Base-by-base conservation (phyloP, 2,797 vertebrate species). In the Cuculus canorus region DNA sequence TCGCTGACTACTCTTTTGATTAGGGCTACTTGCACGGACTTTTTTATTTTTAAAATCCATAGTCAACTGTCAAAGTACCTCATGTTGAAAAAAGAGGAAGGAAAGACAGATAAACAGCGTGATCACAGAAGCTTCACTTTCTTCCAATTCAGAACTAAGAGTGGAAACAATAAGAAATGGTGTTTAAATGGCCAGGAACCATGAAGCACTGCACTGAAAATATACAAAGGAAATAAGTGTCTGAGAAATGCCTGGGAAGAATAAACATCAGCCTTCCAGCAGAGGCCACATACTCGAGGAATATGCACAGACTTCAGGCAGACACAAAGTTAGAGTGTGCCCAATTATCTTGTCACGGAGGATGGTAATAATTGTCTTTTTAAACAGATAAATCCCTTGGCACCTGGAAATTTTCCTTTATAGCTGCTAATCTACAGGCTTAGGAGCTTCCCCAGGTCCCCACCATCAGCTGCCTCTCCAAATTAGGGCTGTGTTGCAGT, bases 391-490 rank as follows among this genome's bases (percentile, higher is more conserved):
- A 88, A 79, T 69, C 17, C 19, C 22, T 70, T 72, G 24, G 19
- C 16, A 79, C 7, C 5, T 78, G 35, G 22, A 54, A 90, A 84
- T 93, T 92, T 90, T 95, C 52, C 12, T 45, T 21, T 60, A 5
- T 60, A 53, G 69, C 68, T 70, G 39, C 69, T 70, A 88, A 88
- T 25, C 48, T 66, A 30, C 9, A 68, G 11, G 6, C 3, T 1
- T 0, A 68, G 47, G 10, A 79, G 13, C 25, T 56, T 87, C 10
- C 32, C 32, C 12, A 3, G 3, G 6, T 28, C 5, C 10, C 24
- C 0, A 2, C 23, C 13, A 17, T 19, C 15, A 59, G 9, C 28
- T 70, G 11, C 7, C 4, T 52, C 18, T 64, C 32, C 0, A 0
- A 81, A 56, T 11, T 2, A 78, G 14, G 11, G 12, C 28, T 63